Base-by-base conservation (phyloP, 2,113 vertebrate species). In the Pleuronectes platessa region DNA sequence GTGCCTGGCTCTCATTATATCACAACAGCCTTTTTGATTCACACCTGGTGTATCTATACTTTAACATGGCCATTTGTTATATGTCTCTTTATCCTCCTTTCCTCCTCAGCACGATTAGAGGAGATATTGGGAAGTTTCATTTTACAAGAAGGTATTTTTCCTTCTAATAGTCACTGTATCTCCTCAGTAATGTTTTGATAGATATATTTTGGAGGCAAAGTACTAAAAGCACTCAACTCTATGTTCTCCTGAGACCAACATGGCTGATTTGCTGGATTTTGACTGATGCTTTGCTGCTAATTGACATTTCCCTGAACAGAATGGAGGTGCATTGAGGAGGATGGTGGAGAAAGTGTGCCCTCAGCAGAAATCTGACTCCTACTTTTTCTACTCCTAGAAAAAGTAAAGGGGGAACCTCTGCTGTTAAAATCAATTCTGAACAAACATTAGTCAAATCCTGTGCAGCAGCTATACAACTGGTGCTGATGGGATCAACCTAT, bases 301-400 rank as follows among this genome's bases (percentile, higher is more conserved):
- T 83, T 85, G 90, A 88, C 64, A 82, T 83, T 88, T 88, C 84
- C 59, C 26, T 69, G 75, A 83, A 82, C 80, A 37, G 62, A 66
- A 66, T 40, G 12, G 62, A 24, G 55, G 47, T 18, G 66, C 61
- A 76, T 49, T 17, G 47, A 49, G 47, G 53, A 2, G 1, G 58
- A 42, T 20, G 61, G 18, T 35, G 68, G 40, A 18, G 26, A 80
- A 91, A 89, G 35, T 81, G 76, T 74, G 60, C 31, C 67, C 80
- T 91, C 86, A 87, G 89, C 86, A 88, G 89, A 86, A 93, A 90
- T 83, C 53, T 68, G 84, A 84, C 87, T 79, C 84, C n/a, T n/a
- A n/a, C n/a, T n/a, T n/a, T n/a, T n/a, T n/a, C n/a, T n/a, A n/a
- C n/a, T n/a, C n/a, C n/a, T n/a, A n/a, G n/a, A n/a, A n/a, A n/a